Percentiles rank a stretch among this genome's conserved stretches.
Conservation (phyloP, 1,140 invertebrate genomes). For the Plutomurus gul region DNA sequence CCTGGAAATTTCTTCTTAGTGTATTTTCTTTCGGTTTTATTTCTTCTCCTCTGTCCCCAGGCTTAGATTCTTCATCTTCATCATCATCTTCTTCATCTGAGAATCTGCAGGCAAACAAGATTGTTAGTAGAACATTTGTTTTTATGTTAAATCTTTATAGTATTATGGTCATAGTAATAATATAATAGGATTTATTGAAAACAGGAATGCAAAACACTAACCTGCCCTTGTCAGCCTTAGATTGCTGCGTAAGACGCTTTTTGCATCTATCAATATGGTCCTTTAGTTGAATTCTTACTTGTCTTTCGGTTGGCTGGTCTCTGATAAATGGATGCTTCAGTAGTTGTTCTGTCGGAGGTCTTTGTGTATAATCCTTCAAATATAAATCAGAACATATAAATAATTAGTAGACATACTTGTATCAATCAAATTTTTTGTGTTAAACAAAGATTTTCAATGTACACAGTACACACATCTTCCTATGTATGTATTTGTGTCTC, state of each 20-base stretch:
- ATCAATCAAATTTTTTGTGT: too few relatives aligned
- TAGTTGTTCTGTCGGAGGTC: conserved; percentile 97
- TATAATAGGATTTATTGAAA: too few relatives aligned
- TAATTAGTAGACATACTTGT: too few relatives aligned
- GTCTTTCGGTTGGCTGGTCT: conserved; percentile 96
- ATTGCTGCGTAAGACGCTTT: conserved; percentile 89
- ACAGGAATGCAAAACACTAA: background rate
- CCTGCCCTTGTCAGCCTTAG: conserved; percentile 55
- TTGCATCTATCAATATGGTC: conserved; percentile 98
- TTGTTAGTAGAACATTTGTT: too few relatives aligned
- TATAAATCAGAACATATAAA: background rate
- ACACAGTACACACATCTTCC: too few relatives aligned
- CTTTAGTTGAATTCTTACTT: conserved; percentile 97
- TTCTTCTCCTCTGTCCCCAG: conserved; percentile 66
- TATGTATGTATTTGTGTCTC: too few relatives aligned
- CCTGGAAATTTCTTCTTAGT: conserved; percentile 92
- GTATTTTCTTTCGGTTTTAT: conserved; percentile 79
- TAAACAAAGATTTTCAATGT: too few relatives aligned
- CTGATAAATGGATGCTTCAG: conserved; percentile 96
- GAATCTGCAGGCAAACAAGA: conserved; percentile 38
- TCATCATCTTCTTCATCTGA: conserved; percentile 70
- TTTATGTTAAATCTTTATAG: background rate
- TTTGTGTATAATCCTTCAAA: conserved; percentile 85
- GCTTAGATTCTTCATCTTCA: conserved; percentile 80
- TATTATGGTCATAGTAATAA: too few relatives aligned